Evolutionary conservation across 2,888 invertebrate genomes (phyloP).

Genomic region (Drosophila monieri): DNA sequence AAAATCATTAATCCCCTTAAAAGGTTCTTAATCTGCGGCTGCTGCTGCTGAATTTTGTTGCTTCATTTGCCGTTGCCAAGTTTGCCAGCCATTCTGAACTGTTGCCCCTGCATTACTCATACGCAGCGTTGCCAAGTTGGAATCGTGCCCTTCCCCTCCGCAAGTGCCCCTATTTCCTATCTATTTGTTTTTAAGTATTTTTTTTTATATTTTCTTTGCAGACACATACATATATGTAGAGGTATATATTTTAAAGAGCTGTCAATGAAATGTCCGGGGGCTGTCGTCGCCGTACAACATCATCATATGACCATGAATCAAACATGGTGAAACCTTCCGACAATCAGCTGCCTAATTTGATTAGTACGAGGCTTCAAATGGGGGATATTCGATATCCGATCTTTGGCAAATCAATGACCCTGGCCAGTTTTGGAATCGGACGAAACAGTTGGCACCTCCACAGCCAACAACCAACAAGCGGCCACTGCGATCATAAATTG

Average conservation of each 20-base stretch:
- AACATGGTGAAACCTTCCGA: conserved; percentile 14
- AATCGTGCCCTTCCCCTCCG: neutral
- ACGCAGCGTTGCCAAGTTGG: conserved; percentile 55
- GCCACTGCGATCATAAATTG: conserved; percentile 70
- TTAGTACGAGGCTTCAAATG: conserved; percentile 43
- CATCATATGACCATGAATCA: conserved; percentile 69
- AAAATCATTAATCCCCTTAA: conserved; percentile 80
- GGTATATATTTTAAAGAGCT: conserved; percentile 15
- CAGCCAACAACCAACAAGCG: conserved; percentile 19
- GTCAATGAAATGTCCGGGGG: conserved; percentile 62
- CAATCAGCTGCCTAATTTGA: conserved; percentile 76
- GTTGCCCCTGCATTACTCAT: conserved; percentile 57
- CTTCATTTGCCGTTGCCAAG: conserved; percentile 65
- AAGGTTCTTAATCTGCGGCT: conserved; percentile 82
- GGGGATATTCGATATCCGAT: conserved; percentile 29
- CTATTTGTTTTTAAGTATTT: neutral
- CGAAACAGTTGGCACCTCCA: conserved; percentile 48
- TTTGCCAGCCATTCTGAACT: conserved; percentile 18
- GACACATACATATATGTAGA: neutral
- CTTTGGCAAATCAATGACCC: conserved; percentile 57
- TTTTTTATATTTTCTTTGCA: neutral
- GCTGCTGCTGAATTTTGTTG: conserved; percentile 74
- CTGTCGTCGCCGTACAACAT: conserved; percentile 55
- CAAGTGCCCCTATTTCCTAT: neutral
- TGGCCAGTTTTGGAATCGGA: conserved; percentile 35